Base-by-base conservation (phyloP, 2,113 vertebrate genomes). In the Cairina moschata region DNA sequence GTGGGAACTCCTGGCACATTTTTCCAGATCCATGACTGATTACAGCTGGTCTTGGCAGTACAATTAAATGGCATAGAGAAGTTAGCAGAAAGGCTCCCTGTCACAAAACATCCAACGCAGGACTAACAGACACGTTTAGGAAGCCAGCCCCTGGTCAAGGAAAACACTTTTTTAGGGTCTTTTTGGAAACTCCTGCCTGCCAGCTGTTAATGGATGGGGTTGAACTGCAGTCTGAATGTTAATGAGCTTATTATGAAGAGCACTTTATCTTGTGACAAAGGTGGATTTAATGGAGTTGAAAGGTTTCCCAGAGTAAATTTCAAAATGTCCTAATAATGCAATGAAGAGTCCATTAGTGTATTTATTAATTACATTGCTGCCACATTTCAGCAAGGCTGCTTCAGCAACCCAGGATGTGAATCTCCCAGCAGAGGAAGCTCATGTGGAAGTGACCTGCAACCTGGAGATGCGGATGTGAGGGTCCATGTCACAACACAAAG, bases 271-370 rank as follows among this genome's bases (percentile, higher is more conserved):
- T 96, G 83, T 97, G 97, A 97, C 96, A 97, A 96, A 97, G 96
- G 97, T 97, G 88, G 75, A 95, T 97, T 97, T 97, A 96, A 97
- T 95, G 83, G 94, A 93, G 92, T 87, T 93, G 91, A 97, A 96
- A 97, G 93, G 92, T 97, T 97, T 97, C 92, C 88, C 81, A 95
- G 91, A 97, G 95, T 97, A 97, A 95, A 96, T 97, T 95, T 93
- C 88, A 76, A 94, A 95, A 94, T 83, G 93, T 93, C 91, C 83
- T 95, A 97, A 97, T 96, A 95, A 94, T 77, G 72, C 91, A 91
- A 84, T 95, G 92, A 97, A 96, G 91, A 71, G 78, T 88, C 85
- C 94, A 96, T 97, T 95, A 97, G 60, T 82, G 83, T 82, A 72
- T 94, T 96, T 96, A 95, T 97, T 97, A 96, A 97, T 97, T 96